Percentiles rank a stretch among this genome's conserved stretches.
These are phyloP conservation scores for Siphamia tubifer DNA, from an alignment of 2,113 vertebrate species.

Conservation along the genomic window DNA sequence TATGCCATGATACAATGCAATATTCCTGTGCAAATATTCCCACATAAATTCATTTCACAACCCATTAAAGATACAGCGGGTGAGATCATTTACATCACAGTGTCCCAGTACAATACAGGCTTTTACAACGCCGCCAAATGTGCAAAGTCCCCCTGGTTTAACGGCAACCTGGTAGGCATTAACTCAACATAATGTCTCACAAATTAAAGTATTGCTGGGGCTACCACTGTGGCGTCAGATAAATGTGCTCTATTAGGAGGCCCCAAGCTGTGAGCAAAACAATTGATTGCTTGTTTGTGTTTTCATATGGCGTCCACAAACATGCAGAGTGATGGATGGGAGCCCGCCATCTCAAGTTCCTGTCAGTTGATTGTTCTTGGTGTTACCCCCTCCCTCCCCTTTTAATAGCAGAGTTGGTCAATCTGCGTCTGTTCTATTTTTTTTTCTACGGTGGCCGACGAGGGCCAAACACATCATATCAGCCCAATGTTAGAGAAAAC, in stretches of 20 bases:
- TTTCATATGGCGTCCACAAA: slow-evolving; percentile 62
- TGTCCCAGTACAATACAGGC: slow-evolving; percentile 51
- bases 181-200: slow-evolving; percentile 79
- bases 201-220: slow-evolving; percentile 76
- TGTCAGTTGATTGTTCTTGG: slow-evolving; percentile 45
- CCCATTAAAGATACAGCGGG: slow-evolving; percentile 68
- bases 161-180: slow-evolving; percentile 73
- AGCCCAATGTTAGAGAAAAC: too few species aligned
- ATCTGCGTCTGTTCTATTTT: slow-evolving; percentile 9
- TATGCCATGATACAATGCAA: slow-evolving; percentile 66
- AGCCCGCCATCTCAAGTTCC: slow-evolving; percentile 56
- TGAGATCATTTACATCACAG: slow-evolving; percentile 69
- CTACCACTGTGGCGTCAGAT: slow-evolving; percentile 69
- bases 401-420: slow-evolving; percentile 40
- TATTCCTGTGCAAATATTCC: slow-evolving; percentile 64
- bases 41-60: slow-evolving; percentile 71
- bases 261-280: slow-evolving; percentile 69
- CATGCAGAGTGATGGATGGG: slow-evolving; percentile 71
- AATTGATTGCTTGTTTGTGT: slow-evolving; percentile 80
- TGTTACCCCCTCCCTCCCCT: slow-evolving; percentile 8
- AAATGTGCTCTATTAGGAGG: slow-evolving; percentile 74
- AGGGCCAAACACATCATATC: too few species aligned
- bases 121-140: slow-evolving; percentile 43
- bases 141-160: slow-evolving; percentile 64
- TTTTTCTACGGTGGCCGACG: too few species aligned